Conservation (phyloP, 2,113 vertebrate genomes). For the Pluvianellus socialis region DNA sequence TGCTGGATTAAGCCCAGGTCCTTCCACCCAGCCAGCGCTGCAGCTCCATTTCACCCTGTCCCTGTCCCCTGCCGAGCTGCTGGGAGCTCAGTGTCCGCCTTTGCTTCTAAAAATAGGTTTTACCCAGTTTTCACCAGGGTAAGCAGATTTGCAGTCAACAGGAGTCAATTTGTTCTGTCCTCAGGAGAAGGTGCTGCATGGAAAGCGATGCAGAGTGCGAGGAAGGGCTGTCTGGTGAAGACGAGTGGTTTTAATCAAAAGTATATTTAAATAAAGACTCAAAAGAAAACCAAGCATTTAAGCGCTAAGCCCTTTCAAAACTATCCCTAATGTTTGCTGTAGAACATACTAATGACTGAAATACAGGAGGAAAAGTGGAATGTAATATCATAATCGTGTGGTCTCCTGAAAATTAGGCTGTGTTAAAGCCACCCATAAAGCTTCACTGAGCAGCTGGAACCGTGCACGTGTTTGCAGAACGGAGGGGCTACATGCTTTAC, state of each 20-base stretch:
- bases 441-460: neutral
- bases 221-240: neutral
- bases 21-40: neutral
- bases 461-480: accelerated
- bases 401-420: neutral
- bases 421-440: accelerated
- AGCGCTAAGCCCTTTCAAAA: neutral
- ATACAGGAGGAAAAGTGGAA: neutral
- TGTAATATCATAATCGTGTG: too few relatives aligned
- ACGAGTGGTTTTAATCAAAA: neutral
- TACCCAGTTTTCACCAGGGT: neutral
- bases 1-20: neutral
- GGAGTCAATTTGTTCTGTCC: neutral
- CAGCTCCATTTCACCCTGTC: accelerated
- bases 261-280: neutral
- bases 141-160: neutral
- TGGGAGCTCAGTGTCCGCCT: neutral
- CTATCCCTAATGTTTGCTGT: neutral
- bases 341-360: neutral
- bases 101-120: neutral
- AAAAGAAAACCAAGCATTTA: neutral
- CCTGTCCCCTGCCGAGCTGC: neutral
- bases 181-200: neutral
- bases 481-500: neutral
- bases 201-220: neutral